Base-by-base conservation (phyloP, 2,797 vertebrate species). In the Geotria australis region DNA sequence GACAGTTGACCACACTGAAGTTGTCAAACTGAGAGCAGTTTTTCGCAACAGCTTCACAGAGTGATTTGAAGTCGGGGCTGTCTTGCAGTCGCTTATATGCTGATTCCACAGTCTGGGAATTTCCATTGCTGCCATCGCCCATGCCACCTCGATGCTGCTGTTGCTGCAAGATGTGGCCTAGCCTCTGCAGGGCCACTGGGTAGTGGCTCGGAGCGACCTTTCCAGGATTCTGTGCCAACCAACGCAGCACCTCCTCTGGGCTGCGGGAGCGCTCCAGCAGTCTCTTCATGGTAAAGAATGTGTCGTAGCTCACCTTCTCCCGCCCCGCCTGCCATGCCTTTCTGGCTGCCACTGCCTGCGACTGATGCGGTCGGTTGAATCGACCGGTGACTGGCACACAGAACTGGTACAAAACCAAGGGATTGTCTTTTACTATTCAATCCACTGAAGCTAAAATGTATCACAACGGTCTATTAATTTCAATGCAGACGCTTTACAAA, bases 181-280 rank as follows among this genome's bases (percentile, higher is more conserved):
- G 80, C 63, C 80, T 81, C 68, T 78, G 79, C 56, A 89, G 74
- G 2, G 84, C 81, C 0, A 88, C 76, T 1, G 80, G 79, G 67
- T 83, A 84, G 66, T 85, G 83, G 68, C 79, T 79, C 61, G 81
- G 73, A 0, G 77, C 83, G 65, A 86, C 77, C 67, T 83, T 84
- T 60, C 72, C 67, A 0, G 83, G 83, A 68, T 89, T 89, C 74
- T 91, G 85, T 1, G 79, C 76, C 59, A 91, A 74, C 85, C 84
- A 88, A 47, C 82, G 80, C 49, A 89, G 74, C 53, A 88, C 79
- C 64, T 89, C 83, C 2, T 82, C 81, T 0, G 80, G 75, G 1
- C 68, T 76, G 57, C 68, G 74, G 0, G 83, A 85, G 58, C 83
- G 78, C 67, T 86, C 81, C 1, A 91, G 79, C 67, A 89, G 74